These are phyloP conservation scores for Percopsis transmontana DNA, from an alignment of 2,113 vertebrate species.

Conservation along the genomic window DNA sequence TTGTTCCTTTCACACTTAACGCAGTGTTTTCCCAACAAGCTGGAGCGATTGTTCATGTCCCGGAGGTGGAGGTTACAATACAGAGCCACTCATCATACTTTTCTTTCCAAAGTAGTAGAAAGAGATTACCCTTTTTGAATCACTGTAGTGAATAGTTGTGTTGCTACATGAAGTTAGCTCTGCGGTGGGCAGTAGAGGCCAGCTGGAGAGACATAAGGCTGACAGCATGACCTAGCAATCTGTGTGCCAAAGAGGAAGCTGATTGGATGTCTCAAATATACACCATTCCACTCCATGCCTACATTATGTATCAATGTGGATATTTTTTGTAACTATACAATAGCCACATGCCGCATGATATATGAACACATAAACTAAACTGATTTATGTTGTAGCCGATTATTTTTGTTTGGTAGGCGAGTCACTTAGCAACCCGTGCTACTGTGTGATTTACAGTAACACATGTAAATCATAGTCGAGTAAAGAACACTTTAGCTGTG, in stretches of 20 bases:
- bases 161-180: conserved; percentile 35
- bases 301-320: conserved; percentile 24
- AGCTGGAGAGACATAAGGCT: conserved; percentile 80
- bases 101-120: neutral
- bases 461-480: too few relatives aligned
- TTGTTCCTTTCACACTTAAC: too few relatives aligned
- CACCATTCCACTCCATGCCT: conserved; percentile 42
- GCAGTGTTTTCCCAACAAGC: too few relatives aligned
- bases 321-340: neutral
- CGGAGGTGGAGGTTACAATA: too few relatives aligned
- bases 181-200: conserved; percentile 54
- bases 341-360: neutral
- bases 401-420: too few relatives aligned
- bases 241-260: conserved; percentile 74
- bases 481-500: too few relatives aligned
- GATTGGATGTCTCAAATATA: conserved; percentile 59
- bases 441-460: too few relatives aligned
- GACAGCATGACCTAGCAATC: conserved; percentile 68
- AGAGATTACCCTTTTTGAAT: conserved; percentile 5
- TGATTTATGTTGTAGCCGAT: neutral
- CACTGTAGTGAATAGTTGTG: conserved; percentile 24
- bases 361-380: neutral
- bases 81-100: too few relatives aligned
- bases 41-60: too few relatives aligned
- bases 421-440: too few relatives aligned